Evolutionary conservation across 2,888 invertebrate genomes (phyloP).

Genomic region (Lissonota sp.): DNA sequence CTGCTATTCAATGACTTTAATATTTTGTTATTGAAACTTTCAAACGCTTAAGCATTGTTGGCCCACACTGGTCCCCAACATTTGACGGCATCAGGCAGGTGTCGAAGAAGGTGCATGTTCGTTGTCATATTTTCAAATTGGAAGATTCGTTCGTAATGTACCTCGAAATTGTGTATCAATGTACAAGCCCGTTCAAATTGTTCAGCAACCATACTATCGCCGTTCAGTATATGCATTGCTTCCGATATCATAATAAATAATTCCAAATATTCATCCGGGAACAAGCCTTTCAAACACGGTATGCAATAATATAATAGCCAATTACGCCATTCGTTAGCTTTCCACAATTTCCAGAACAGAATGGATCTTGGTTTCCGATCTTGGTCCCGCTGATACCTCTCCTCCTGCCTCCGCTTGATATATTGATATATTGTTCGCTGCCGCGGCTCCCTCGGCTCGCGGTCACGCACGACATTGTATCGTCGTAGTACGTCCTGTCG

Average conservation of each 20-base stretch:
- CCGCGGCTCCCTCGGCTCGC: too few species aligned
- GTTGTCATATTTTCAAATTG: conserved; percentile 41
- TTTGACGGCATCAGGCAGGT: conserved; percentile 35
- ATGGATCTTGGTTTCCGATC: conserved; percentile 24
- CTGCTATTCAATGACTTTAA: conserved; percentile 49
- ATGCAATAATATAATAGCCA: conserved; percentile 44
- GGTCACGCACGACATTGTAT: too few species aligned
- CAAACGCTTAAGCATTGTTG: conserved; percentile 43
- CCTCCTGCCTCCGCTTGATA: too few species aligned
- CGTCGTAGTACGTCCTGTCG: too few species aligned
- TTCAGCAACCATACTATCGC: conserved; percentile 26
- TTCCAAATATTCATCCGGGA: conserved; percentile 13
- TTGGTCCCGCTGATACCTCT: too few species aligned
- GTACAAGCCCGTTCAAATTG: conserved; percentile 19
- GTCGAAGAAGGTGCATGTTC: conserved; percentile 47
- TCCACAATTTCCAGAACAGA: conserved; percentile 24
- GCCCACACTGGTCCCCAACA: conserved; percentile 52
- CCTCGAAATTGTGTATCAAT: conserved; percentile 36
- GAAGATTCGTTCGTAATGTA: conserved; percentile 36
- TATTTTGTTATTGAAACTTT: conserved; percentile 44
- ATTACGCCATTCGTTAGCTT: conserved; percentile 47
- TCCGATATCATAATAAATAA: conserved; percentile 22
- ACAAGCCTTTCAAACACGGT: conserved; percentile 23
- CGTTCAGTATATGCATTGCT: conserved; percentile 37
- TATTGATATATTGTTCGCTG: too few species aligned